These are phyloP conservation scores for Dinomys branickii DNA, from an alignment of 2,113 vertebrate species.

Conservation along the genomic window DNA sequence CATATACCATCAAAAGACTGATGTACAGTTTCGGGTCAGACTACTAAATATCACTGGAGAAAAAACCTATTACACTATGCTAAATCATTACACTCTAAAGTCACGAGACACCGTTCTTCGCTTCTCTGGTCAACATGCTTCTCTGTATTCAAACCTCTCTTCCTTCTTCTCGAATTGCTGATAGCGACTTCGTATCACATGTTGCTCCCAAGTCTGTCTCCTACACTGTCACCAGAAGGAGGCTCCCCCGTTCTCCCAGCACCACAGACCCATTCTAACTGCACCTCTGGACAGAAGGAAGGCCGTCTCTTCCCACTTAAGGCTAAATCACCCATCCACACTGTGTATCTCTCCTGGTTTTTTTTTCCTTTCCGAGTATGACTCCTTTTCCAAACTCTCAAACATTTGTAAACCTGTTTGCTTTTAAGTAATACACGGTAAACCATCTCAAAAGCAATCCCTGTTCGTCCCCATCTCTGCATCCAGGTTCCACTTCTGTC, in stretches of 20 bases:
- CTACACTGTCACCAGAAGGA: neutral
- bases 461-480: neutral
- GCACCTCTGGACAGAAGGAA: neutral
- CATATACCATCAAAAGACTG: neutral
- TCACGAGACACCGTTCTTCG: neutral
- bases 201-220: slow-evolving; percentile 6
- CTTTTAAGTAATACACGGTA: neutral
- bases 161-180: neutral
- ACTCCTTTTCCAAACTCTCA: neutral
- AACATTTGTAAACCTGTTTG: slow-evolving; percentile 4
- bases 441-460: neutral
- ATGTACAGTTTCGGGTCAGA: neutral
- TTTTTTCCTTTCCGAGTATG: neutral
- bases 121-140: neutral
- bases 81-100: neutral
- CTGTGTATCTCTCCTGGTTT: neutral
- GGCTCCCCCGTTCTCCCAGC: neutral
- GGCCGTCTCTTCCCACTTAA: neutral
- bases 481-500: neutral
- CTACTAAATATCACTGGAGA: neutral
- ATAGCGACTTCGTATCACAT: neutral
- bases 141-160: neutral
- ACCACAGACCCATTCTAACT: slow-evolving; percentile 22
- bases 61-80: neutral
- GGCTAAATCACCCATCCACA: neutral